Percentiles rank a stretch among this genome's conserved stretches.
phyloP scores from a whole-genome alignment of 2,797 vertebrate species.

The Darevskia nairensis region DNA sequence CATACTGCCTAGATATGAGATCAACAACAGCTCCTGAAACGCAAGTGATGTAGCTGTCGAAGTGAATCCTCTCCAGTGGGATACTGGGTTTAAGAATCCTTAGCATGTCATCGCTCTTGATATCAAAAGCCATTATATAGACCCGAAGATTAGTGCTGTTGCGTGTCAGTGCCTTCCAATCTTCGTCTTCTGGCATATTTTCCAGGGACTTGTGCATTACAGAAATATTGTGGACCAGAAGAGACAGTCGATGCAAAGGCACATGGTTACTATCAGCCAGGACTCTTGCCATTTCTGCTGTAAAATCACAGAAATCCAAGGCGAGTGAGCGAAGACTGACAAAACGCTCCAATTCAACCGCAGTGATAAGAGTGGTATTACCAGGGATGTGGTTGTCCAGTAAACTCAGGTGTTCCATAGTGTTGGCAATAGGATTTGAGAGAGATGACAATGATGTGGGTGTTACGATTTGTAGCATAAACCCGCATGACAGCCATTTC shows the following conservation, averaged over 20 bases:
- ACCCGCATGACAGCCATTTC: conserved; percentile 94
- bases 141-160: conserved; percentile 93
- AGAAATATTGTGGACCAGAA: conserved; percentile 92
- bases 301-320: conserved; percentile 96
- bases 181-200: conserved; percentile 90
- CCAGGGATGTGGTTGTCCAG: conserved; percentile 92
- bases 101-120: conserved; percentile 93
- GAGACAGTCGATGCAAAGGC: conserved; percentile 94
- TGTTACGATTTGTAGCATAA: conserved; percentile 95
- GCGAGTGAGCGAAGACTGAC: conserved; percentile 90
- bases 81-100: conserved; percentile 96
- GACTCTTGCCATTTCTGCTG: conserved; percentile 92
- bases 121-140: conserved; percentile 96
- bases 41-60: conserved; percentile 93
- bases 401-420: conserved; percentile 95
- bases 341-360: conserved; percentile 91
- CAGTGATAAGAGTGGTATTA: conserved; percentile 86
- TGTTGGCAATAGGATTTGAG: conserved; percentile 91
- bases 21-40: conserved; percentile 94
- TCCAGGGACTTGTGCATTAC: conserved; percentile 92
- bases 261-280: conserved; percentile 88
- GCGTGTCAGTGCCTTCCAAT: conserved; percentile 94
- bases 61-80: conserved; percentile 96
- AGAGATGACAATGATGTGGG: conserved; percentile 91
- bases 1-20: conserved; percentile 97